Conservation (phyloP, 2,113 vertebrate species). For the Geococcyx californianus region DNA sequence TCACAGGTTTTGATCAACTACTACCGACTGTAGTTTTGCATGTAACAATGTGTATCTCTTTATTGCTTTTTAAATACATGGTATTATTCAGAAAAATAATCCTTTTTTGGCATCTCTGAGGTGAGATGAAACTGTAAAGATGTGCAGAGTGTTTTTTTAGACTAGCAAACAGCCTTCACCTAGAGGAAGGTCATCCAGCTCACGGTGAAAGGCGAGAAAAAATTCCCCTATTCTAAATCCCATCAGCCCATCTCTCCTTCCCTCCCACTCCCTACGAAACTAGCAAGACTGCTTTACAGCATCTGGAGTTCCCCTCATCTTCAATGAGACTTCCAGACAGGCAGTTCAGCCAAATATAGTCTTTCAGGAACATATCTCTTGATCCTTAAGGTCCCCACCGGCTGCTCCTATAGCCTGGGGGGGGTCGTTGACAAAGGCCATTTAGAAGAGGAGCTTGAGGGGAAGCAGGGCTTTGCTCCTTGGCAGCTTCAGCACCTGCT, state of each 20-base stretch:
- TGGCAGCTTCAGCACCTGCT: not conserved
- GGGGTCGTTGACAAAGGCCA: not conserved
- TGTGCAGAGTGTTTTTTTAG: accelerated
- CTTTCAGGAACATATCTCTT: not conserved
- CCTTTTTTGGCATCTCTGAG: not conserved
- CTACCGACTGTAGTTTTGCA: not conserved
- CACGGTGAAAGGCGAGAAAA: not conserved
- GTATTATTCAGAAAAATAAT: not conserved
- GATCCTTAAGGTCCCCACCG: not conserved
- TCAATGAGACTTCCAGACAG: not conserved
- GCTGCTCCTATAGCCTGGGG: not conserved
- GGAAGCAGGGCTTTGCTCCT: not conserved
- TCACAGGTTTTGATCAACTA: not conserved
- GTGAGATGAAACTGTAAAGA: not conserved
- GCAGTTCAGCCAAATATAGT: not conserved
- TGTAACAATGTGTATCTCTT: not conserved
- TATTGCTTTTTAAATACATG: not conserved
- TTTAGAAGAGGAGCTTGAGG: not conserved
- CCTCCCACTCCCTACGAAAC: not conserved
- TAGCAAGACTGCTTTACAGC: not conserved
- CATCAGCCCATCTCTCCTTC: not conserved
- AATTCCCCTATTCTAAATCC: not conserved
- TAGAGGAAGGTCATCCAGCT: not conserved
- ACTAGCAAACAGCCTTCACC: not conserved
- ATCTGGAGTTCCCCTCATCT: not conserved